Evolutionary conservation across 2,113 vertebrate genomes (phyloP).

Genomic region (Chionis minor): DNA sequence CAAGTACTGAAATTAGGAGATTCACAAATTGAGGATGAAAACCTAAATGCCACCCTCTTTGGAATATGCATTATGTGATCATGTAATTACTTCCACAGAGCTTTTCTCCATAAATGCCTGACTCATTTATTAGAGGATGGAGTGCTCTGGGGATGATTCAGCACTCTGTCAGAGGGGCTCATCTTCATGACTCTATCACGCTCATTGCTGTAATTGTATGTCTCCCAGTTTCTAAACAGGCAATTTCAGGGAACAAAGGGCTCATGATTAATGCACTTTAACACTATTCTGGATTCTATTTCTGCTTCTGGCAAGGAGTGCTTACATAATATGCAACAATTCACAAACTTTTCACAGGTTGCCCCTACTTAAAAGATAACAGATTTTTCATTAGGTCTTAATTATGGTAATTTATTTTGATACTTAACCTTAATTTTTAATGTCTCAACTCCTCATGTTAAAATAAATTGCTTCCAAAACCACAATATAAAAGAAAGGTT

Average conservation of each 20-base stretch:
- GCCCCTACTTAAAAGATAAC: background rate
- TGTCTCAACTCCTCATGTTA: background rate
- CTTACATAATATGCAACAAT: background rate
- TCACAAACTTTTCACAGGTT: background rate
- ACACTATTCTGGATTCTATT: background rate
- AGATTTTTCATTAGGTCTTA: background rate
- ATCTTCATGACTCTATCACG: rapidly evolving
- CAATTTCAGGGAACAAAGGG: background rate
- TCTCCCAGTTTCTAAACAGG: background rate
- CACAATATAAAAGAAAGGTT: background rate
- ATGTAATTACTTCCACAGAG: background rate
- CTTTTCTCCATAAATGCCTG: background rate
- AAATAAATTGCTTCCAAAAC: background rate
- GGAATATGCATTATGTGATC: background rate
- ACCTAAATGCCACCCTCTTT: background rate
- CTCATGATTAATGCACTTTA: background rate
- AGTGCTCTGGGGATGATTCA: background rate
- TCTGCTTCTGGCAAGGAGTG: background rate
- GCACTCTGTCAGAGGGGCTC: background rate
- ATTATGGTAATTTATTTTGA: background rate
- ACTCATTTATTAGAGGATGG: background rate
- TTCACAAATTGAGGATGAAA: background rate
- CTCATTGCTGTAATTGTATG: background rate
- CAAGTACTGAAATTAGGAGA: background rate
- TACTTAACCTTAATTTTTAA: background rate